Evolutionary conservation across 2,113 vertebrate species (phyloP).

Genomic region (Desmodus rotundus): DNA sequence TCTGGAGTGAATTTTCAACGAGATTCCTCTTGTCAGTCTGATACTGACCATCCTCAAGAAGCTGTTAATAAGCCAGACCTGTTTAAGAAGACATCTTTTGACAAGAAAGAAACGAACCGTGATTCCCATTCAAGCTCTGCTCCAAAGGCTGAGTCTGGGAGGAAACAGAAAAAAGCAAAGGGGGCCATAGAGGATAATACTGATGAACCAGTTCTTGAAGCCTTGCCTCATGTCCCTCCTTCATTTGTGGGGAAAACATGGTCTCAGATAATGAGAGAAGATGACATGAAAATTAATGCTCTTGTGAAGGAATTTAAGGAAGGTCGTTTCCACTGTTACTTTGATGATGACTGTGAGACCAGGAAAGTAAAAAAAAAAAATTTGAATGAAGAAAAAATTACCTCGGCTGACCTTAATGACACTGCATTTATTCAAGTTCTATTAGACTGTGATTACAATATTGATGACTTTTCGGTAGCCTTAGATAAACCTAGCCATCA

Average conservation of each 20-base stretch:
- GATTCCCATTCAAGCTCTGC: conserved; percentile 77
- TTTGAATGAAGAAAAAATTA: conserved; percentile 38
- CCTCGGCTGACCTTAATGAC: conserved; percentile 35
- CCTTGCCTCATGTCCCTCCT: conserved; percentile 86
- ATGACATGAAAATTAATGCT: conserved; percentile 87
- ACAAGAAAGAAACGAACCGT: conserved; percentile 83
- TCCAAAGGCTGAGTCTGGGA: conserved; percentile 70
- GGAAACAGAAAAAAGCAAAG: conserved; percentile 43
- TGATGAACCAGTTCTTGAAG: conserved; percentile 84
- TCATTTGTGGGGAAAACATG: conserved; percentile 91
- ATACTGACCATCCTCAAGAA: conserved; percentile 60
- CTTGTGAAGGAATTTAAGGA: conserved; percentile 88
- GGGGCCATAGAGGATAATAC: conserved; percentile 33
- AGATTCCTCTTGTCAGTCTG: conserved; percentile 52
- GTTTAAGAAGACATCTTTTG: conserved; percentile 82
- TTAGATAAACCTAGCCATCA: conserved; percentile 66
- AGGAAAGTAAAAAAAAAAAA: conserved; percentile 72
- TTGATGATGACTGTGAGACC: conserved; percentile 83
- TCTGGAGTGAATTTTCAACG: conserved; percentile 72
- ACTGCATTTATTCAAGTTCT: conserved; percentile 57
- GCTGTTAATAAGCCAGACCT: conserved; percentile 73
- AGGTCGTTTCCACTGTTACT: conserved; percentile 87
- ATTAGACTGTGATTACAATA: conserved; percentile 73
- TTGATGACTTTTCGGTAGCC: conserved; percentile 57
- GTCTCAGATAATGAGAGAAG: conserved; percentile 89